Evolutionary conservation across 2,113 vertebrate genomes (phyloP), one percentile per base, ranked within the genome.

Genomic region (Craseonycteris thonglongyai): DNA sequence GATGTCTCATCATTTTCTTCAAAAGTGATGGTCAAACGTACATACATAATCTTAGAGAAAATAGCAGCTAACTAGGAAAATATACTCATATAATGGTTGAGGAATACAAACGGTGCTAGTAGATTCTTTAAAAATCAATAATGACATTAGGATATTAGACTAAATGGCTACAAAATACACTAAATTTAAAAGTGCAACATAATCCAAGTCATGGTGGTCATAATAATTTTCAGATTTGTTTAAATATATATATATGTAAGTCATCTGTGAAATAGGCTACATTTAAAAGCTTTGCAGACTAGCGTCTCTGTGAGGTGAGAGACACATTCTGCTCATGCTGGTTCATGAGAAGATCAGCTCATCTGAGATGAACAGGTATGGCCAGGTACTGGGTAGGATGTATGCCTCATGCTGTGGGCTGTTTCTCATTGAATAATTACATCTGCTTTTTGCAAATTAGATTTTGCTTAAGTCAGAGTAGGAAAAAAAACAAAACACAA

Each of bases 141-240:
- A 65, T 84, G 66, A 85, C 88, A 93, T 85, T 66, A 84, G 61
- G 66, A 54, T 92, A 69, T 58, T 90, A 54, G 16, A 72, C 42
- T 88, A 88, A 91, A 54, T 84, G 24, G 13, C n/a, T 88, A 22
- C 15, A 49, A 91, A 89, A 26, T 45, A 35, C 26, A 76, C 79
- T 80, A 35, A 94, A 93, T 22, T 82, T 83, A 71, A 75, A 88
- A 87, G 56, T 87, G 38, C 45, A 33, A 22, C 30, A 33, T 91
- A 49, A 61, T 45, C 11, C 54, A 75, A 78, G 59, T 91, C 16
- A 58, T 54, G 45, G 5, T 58, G 56, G n/a, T 92, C 19, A 49
- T 90, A 30, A 58, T 76, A 63, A 79, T 61, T 89, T 93, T 83
- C 33, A 88, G 40, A 80, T 91, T 82, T 94, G 28, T 78, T 59